A percentile compares a stretch with the other conserved stretches of the same genome.
Conservation (phyloP, 1,140 invertebrate species). For the Luehdorfia chinensis region DNA sequence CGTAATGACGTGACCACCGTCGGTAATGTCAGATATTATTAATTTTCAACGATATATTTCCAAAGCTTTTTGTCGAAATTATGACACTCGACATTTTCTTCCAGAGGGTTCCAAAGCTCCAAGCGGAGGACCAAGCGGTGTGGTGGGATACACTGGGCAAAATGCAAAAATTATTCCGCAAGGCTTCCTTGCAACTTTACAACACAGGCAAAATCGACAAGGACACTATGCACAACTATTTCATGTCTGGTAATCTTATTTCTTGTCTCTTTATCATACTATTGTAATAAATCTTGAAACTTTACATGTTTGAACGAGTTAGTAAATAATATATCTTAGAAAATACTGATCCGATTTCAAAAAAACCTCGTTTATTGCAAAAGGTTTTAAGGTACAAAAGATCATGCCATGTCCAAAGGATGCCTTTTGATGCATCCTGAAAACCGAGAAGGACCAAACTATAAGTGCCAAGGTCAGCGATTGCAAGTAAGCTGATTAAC, state of each 20-base stretch:
- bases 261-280: background rate
- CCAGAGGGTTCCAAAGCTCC: conserved; percentile 93
- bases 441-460: no score
- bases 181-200: conserved; percentile 91
- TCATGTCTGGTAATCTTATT: conserved; percentile 93
- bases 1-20: no score
- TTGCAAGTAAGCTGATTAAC: no score
- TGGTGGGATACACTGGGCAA: conserved; percentile 98
- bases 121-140: conserved; percentile 96
- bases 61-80: no score
- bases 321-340: no score
- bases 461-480: no score
- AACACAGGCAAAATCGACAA: conserved; percentile 92
- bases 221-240: conserved; percentile 98
- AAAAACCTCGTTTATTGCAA: no score
- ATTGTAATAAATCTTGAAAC: background rate
- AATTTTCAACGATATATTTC: no score
- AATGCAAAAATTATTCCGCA: conserved; percentile 96
- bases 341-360: no score
- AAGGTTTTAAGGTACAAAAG: background rate
- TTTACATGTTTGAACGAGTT: background rate
- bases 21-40: background rate
- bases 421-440: no score
- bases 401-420: no score
- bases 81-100: no score